Conservation (phyloP, 2,888 invertebrate genomes). For the Adineta ricciae region DNA sequence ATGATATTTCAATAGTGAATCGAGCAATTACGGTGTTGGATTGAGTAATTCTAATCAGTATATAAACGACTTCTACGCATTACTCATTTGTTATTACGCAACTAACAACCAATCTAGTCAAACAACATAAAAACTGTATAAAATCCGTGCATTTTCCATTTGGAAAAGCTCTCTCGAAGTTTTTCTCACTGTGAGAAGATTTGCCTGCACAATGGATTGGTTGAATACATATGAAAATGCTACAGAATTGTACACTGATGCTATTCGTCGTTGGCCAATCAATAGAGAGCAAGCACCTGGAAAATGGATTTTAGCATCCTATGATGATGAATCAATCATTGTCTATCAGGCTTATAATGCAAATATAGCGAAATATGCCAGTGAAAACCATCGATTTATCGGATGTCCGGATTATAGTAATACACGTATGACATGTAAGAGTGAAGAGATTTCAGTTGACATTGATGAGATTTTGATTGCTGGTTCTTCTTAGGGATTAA, state of each 20-base stretch:
- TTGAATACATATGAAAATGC: background rate
- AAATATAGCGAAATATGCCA: slow-evolving; percentile 37
- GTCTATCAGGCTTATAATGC: slow-evolving; percentile 44
- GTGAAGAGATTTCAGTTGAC: background rate
- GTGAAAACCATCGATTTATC: background rate
- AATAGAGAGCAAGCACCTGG: slow-evolving; percentile 35
- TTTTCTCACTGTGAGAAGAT: too few species aligned
- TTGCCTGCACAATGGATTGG: background rate
- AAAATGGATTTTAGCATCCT: slow-evolving; percentile 42
- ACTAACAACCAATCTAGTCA: too few species aligned
- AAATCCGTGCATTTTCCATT: too few species aligned
- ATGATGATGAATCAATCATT: slow-evolving; percentile 38
- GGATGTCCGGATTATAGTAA: background rate
- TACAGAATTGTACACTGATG: slow-evolving; percentile 30
- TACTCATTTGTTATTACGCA: too few species aligned
- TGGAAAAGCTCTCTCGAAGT: too few species aligned
- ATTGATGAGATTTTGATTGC: background rate
- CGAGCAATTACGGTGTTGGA: too few species aligned
- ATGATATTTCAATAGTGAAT: too few species aligned
- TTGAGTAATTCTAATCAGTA: too few species aligned
- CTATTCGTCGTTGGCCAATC: slow-evolving; percentile 38
- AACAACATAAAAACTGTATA: too few species aligned
- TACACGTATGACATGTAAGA: background rate
- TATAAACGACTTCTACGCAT: too few species aligned
- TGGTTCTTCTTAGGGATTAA: slow-evolving; percentile 39